phyloP scores from a whole-genome alignment of 1,140 invertebrate species.

The Drosophila ironensis region DNA sequence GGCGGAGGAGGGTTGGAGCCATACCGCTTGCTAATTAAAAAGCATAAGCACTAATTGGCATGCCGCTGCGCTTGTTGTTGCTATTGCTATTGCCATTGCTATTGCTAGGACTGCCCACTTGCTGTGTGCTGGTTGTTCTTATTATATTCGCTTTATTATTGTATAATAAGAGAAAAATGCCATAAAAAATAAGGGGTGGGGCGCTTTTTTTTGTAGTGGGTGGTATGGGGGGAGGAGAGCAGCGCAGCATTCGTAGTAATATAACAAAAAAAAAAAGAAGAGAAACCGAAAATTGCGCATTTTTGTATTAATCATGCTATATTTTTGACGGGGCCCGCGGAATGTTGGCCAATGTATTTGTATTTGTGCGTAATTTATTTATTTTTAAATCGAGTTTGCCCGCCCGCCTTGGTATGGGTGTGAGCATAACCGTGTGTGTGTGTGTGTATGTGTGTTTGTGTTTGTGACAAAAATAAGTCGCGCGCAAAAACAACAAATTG shows the following conservation, averaged over 20 bases:
- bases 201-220: too few relatives aligned
- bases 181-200: constrained; percentile 31
- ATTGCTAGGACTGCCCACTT: constrained; percentile 45
- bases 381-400: constrained; percentile 74
- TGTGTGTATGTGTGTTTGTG: constrained; percentile 23
- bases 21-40: constrained; percentile 65
- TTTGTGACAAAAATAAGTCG: constrained; percentile 69
- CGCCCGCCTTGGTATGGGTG: constrained; percentile 14
- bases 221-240: background rate
- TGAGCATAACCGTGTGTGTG: constrained; percentile 16
- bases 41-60: constrained; percentile 74
- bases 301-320: constrained; percentile 74
- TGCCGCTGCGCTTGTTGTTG: constrained; percentile 54
- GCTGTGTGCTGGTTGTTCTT: constrained; percentile 42
- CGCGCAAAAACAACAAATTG: constrained; percentile 68
- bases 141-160: constrained; percentile 49
- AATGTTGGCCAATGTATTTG: constrained; percentile 61
- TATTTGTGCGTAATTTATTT: constrained; percentile 79
- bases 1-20: constrained; percentile 3
- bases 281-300: constrained; percentile 24
- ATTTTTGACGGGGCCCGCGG: constrained; percentile 56
- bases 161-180: constrained; percentile 43
- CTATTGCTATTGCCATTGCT: constrained; percentile 20
- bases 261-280: constrained; percentile 12
- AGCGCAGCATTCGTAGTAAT: background rate